These are phyloP conservation scores for Cantharis rustica DNA, from an alignment of 2,888 invertebrate genomes.

Conservation along the genomic window DNA sequence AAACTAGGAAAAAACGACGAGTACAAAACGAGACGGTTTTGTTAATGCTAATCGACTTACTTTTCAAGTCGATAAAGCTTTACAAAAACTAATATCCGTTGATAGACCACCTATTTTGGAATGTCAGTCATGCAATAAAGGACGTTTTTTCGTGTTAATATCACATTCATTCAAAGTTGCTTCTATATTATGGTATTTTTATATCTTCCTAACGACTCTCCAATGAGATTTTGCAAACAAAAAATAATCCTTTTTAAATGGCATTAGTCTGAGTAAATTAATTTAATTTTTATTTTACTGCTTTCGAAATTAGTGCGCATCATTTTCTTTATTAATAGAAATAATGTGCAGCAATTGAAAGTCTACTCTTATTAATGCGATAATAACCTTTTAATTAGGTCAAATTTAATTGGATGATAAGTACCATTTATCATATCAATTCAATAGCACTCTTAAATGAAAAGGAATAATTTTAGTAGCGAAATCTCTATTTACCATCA, in stretches of 20 bases:
- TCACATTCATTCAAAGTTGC: conserved; percentile 11
- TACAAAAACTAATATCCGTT: conserved; percentile 24
- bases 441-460: not conserved
- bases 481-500: not conserved
- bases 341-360: not conserved
- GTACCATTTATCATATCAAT: not conserved
- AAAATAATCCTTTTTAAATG: conserved; percentile 3
- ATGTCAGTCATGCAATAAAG: conserved; percentile 32
- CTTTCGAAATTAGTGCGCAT: not conserved
- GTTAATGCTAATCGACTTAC: conserved; percentile 33
- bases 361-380: not conserved
- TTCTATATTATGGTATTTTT: conserved; percentile 12
- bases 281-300: not conserved
- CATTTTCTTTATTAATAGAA: not conserved
- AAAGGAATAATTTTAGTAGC: not conserved
- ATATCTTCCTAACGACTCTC: conserved; percentile 14
- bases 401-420: not conserved
- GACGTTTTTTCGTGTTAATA: conserved; percentile 24
- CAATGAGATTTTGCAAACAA: not conserved
- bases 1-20: conserved; percentile 17
- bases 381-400: not conserved
- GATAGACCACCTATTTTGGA: conserved; percentile 37
- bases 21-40: conserved; percentile 14
- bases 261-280: not conserved
- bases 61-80: conserved; percentile 25